Evolutionary conservation across 2,888 invertebrate species (phyloP), one percentile per base, ranked within the genome.

Genomic region (Hydropsyche betteni): DNA sequence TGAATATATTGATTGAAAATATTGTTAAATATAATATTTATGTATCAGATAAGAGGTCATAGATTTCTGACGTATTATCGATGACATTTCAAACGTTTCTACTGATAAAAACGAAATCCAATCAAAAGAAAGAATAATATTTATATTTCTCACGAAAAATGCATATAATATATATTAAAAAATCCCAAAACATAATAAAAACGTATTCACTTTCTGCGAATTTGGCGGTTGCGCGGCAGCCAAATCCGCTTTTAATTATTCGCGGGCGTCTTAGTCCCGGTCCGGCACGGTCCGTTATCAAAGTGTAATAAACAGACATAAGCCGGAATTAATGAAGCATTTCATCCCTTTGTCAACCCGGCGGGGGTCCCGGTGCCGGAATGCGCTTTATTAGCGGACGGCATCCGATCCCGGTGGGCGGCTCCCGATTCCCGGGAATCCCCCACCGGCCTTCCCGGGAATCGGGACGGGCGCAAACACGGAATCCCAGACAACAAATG

Each of bases 221-320:
- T 51, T 12, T 12, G 14, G 12, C 4, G n/a, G 61, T 1, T 7
- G 16, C n/a, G 5, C 2, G 36, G 64, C 16, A 24, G 24, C 34
- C 69, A 7, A 16, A 14, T 36, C 36, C 53, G 53, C n/a, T 24
- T 50, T 50, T 24, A 34, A 16, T 70, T 70, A 69, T 70, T 70
- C 70, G 34, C 50, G n/a, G 72, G 44, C 58, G 44, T 50, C 51
- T 69, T 44, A 50, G 51, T 5, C 14, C 64, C 50, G 69, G 64
- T 61, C 61, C 55, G 24, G 61, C 34, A 53, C 74, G 68, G 68
- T 74, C 71, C 73, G 74, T 75, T 75, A 78, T 78, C 76, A 76
- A 78, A 78, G 76, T 76, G 77, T 77, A 79, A 79, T 79, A 76
- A 76, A 79, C 79, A 79, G 77, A 73, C 79, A 79, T 79, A 77